Evolutionary conservation across 2,888 invertebrate species (phyloP).

Genomic region (Ashinkailepas kermadecensis): DNA sequence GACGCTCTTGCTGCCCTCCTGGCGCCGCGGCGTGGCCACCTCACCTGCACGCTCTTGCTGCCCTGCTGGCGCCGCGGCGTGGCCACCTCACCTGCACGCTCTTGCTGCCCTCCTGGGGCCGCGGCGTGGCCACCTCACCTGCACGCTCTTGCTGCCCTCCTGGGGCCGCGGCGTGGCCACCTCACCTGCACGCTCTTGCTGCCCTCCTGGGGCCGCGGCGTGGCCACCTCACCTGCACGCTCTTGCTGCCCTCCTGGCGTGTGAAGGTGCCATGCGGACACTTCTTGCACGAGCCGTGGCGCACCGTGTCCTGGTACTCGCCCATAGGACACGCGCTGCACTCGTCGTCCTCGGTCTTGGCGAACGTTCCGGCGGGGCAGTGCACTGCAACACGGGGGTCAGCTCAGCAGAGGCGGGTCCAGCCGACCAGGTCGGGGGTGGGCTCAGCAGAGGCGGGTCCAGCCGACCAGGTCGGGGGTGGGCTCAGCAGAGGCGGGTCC

Average conservation of each 20-base stretch:
- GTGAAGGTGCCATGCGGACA: slow-evolving; percentile 93
- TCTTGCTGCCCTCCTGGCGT: slow-evolving; percentile 58
- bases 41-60: slow-evolving; percentile 30
- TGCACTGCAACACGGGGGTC: slow-evolving; percentile 57
- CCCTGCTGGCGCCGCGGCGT: slow-evolving; percentile 66
- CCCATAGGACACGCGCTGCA: slow-evolving; percentile 89
- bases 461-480: too few relatives aligned
- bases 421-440: too few relatives aligned
- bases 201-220: slow-evolving; percentile 56
- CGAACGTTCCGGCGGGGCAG: slow-evolving; percentile 93
- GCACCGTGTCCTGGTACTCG: slow-evolving; percentile 84
- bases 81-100: slow-evolving; percentile 8
- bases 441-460: too few relatives aligned
- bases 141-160: slow-evolving; percentile 49
- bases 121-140: neutral
- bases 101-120: slow-evolving; percentile 59
- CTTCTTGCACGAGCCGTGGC: slow-evolving; percentile 79
- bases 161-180: slow-evolving; percentile 49
- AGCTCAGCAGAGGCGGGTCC: too few relatives aligned
- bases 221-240: slow-evolving; percentile 2
- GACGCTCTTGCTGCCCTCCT: slow-evolving; percentile 52
- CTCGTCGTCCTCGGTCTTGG: slow-evolving; percentile 77
- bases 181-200: slow-evolving; percentile 29
- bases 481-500: too few relatives aligned
- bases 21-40: slow-evolving; percentile 47